phyloP scores from a whole-genome alignment of 2,113 vertebrate genomes.

The Struthidea cinerea region DNA sequence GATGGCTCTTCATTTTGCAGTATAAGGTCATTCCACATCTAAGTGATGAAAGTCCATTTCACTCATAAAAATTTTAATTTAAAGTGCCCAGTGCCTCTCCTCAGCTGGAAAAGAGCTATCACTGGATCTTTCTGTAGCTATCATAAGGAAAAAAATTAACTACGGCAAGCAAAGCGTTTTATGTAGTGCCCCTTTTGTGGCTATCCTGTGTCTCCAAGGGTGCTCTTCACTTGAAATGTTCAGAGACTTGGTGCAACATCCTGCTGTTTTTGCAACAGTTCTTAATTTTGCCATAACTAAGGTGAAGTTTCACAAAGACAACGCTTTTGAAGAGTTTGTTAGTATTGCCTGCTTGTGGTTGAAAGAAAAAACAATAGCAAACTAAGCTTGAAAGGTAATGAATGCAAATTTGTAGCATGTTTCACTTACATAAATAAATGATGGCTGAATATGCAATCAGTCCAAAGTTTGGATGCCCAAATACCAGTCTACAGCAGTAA shows the following conservation, averaged over 20 bases:
- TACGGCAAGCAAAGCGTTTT: background rate
- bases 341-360: background rate
- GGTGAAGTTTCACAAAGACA: background rate
- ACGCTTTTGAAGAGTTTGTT: background rate
- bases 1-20: constrained; percentile 65
- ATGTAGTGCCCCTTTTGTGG: background rate
- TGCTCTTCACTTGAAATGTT: background rate
- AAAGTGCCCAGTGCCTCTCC: constrained; percentile 43
- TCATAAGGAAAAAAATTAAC: background rate
- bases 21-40: constrained; percentile 61
- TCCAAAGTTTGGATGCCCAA: background rate
- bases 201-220: background rate
- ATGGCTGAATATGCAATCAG: background rate
- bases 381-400: background rate
- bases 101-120: constrained; percentile 51
- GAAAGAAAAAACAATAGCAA: background rate
- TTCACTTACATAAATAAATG: background rate
- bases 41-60: constrained; percentile 62
- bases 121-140: background rate
- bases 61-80: constrained; percentile 68
- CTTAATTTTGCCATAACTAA: background rate
- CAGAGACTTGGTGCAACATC: background rate
- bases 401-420: background rate
- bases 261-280: background rate
- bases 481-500: background rate